Base-by-base conservation (phyloP, 92 coral and sea anemone species). In the Hydrozoanthus gracilis region DNA sequence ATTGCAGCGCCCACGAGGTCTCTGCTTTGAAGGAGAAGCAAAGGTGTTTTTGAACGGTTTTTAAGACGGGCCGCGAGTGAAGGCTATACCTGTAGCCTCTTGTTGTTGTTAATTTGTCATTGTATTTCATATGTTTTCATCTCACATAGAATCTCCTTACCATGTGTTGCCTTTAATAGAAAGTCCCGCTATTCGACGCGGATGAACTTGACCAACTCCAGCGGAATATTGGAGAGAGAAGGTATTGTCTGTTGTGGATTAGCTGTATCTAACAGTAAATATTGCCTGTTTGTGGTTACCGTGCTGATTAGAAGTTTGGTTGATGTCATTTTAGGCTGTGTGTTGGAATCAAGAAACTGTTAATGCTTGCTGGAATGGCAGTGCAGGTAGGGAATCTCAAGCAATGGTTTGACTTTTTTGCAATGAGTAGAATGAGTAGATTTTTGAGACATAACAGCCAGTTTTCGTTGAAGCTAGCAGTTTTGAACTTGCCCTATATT, bases 331-430 rank as follows among this genome's bases (percentile, higher is more conserved):
- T 71, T 51, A 96, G 99, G 69, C 79, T 96, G 60, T 96, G 86
- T 79, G 89, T 96, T 51, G 98, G 99, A 3, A 94, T 96, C 87
- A 96, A 96, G 93, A 96, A 96, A 76, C 91, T 94, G 3, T 73
- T 96, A 7, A 91, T 96, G 92, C 86, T 96, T 60, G 99, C 99
- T 8, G 98, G 93, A 74, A 94, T 96, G 94, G 99, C 99, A 12
- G 92, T 89, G 12, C 98, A 92, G 98, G 99, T 96, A 87, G 44
- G 62, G 6, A 16, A 66, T 44, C 27, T 49, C 7, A 4, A 50
- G 7, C 35, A 27, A 27, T 27, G 35, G 35, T 27, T 27, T 0
- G 35, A 27, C 0, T 2, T 27, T 27, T 27, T 27, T n/a, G 0
- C 35, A 27, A 27, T 27, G 35, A 27, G 35, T 27, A 27, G 35